phyloP scores from a whole-genome alignment of 1,140 invertebrate species.

The Whitmania pigra region DNA sequence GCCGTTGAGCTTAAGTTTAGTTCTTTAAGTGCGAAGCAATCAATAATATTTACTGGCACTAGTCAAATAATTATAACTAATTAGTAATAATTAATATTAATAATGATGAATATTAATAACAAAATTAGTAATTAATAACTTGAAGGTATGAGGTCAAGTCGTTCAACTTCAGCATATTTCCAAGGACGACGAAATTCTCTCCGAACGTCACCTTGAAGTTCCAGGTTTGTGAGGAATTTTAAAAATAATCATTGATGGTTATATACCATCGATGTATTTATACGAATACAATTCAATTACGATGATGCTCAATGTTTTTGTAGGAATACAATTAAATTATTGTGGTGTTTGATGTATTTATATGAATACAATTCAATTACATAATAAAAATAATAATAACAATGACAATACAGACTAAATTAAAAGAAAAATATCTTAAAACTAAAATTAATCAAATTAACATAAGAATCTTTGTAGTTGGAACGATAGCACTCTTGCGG shows the following conservation, averaged over 20 bases:
- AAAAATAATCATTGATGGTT: too few species aligned
- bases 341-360: too few species aligned
- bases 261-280: too few species aligned
- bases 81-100: background rate
- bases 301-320: too few species aligned
- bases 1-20: background rate
- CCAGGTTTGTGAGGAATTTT: background rate
- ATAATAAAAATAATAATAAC: background rate
- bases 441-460: background rate
- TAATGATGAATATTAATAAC: background rate
- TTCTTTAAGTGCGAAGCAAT: too few species aligned
- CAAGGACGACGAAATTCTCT: background rate
- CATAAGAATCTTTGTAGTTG: background rate
- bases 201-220: background rate
- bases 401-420: background rate
- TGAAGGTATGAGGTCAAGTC: constrained; percentile 4
- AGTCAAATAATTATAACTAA: too few species aligned
- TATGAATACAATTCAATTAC: background rate
- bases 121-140: background rate
- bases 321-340: too few species aligned
- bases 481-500: too few species aligned
- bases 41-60: too few species aligned
- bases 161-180: background rate
- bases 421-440: too few species aligned
- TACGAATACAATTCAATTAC: too few species aligned